Conservation (phyloP, 2,888 invertebrate genomes). For the Noctua fimbriata region DNA sequence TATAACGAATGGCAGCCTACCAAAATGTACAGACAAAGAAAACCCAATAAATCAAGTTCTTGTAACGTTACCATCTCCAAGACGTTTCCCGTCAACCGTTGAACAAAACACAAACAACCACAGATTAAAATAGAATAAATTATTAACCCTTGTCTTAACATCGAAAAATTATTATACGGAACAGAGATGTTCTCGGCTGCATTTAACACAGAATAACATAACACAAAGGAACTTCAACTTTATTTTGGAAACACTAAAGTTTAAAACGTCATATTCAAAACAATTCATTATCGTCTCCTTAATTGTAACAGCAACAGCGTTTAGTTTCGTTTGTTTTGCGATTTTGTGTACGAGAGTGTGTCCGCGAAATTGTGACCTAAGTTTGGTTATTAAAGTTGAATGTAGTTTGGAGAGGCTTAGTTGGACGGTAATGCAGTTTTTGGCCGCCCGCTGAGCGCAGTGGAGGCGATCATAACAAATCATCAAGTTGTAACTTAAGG, state of each 20-base stretch:
- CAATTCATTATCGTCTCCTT: conserved; percentile 83
- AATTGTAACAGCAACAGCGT: conserved; percentile 86
- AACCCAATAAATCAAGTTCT: conserved; percentile 53
- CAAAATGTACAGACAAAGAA: conserved; percentile 22
- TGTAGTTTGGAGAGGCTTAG: conserved; percentile 68
- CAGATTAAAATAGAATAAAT: conserved; percentile 83
- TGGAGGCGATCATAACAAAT: conserved; percentile 88
- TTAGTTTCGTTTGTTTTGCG: conserved; percentile 87
- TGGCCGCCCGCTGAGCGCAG: conserved; percentile 85
- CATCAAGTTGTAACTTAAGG: conserved; percentile 79
- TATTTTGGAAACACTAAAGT: conserved; percentile 57
- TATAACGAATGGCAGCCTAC: conserved; percentile 25
- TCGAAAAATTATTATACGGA: conserved; percentile 83
- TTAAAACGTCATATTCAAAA: conserved; percentile 57
- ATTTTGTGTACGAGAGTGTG: conserved; percentile 70
- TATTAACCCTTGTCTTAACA: conserved; percentile 86
- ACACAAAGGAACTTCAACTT: conserved; percentile 67
- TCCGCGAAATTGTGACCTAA: conserved; percentile 62
- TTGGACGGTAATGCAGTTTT: conserved; percentile 82
- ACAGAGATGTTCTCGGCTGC: conserved; percentile 82
- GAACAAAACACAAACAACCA: conserved; percentile 68
- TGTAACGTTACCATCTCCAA: conserved; percentile 34
- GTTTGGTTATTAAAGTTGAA: conserved; percentile 72
- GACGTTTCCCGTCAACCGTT: conserved; percentile 49
- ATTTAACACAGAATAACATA: conserved; percentile 76